Evolutionary conservation across 1,140 invertebrate genomes (phyloP).

Genomic region (Yoshiicerus persimilis): DNA sequence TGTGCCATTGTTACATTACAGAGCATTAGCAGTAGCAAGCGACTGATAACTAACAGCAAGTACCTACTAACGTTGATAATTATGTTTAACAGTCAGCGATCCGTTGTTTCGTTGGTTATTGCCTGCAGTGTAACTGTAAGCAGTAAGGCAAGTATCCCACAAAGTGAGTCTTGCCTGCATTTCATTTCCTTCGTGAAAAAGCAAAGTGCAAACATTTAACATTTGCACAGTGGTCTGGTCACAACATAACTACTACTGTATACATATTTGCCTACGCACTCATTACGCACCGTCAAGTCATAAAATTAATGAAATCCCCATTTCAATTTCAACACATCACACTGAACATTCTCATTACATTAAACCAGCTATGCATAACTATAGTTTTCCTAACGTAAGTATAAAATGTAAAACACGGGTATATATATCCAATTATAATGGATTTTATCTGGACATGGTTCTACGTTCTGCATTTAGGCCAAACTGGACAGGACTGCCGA

Average conservation of each 20-base stretch:
- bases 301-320: constrained; percentile 6
- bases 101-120: background rate
- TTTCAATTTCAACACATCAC: background rate
- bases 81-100: background rate
- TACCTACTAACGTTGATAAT: background rate
- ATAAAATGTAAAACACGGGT: no score
- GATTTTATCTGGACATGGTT: no score
- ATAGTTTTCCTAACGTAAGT: no score
- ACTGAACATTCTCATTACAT: background rate
- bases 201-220: background rate
- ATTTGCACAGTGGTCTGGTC: background rate
- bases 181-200: background rate
- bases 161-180: background rate
- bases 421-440: no score
- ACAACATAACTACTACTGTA: background rate
- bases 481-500: background rate
- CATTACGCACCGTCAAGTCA: background rate
- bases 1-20: background rate
- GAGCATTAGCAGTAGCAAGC: background rate
- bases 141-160: background rate
- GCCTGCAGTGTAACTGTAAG: background rate
- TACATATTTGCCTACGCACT: background rate
- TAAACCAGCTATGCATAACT: no score
- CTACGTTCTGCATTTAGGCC: background rate
- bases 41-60: background rate